A percentile compares a stretch with the other conserved stretches of the same genome.
Evolutionary conservation across 1,140 invertebrate species (phyloP).

Genomic region (Bombus difficillimus): DNA sequence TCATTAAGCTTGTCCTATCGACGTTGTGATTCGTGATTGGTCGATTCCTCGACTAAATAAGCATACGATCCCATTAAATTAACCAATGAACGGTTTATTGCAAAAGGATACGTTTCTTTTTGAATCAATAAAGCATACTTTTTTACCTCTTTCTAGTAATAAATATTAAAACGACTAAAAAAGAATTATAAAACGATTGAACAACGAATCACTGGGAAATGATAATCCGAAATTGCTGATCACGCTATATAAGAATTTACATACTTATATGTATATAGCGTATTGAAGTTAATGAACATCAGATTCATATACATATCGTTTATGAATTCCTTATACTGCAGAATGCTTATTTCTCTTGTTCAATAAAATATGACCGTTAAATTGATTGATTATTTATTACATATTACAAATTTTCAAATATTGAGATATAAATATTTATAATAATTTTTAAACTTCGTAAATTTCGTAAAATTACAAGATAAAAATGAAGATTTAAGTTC

Average conservation of each 20-base stretch:
- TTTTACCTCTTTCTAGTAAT: background rate
- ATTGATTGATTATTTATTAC: background rate
- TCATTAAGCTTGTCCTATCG: slow-evolving; percentile 14
- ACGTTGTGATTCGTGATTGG: slow-evolving; percentile 11
- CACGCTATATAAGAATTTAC: slow-evolving; percentile 13
- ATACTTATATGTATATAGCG: too few species aligned
- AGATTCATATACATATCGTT: background rate
- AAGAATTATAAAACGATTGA: background rate
- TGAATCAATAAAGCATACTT: background rate
- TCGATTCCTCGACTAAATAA: background rate
- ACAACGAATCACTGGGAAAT: background rate
- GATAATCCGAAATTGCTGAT: slow-evolving; percentile 20
- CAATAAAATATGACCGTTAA: background rate
- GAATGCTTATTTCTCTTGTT: background rate
- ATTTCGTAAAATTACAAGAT: background rate
- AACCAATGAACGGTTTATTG: too few species aligned
- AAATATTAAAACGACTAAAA: background rate
- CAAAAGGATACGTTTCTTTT: background rate
- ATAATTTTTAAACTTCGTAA: background rate
- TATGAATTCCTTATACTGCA: background rate
- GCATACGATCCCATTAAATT: slow-evolving; percentile 9
- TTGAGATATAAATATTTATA: background rate
- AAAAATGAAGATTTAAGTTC: background rate
- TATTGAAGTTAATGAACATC: background rate
- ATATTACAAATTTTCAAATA: background rate